Base-by-base conservation (phyloP, 2,888 invertebrate species). In the Phyto melanocephala region DNA sequence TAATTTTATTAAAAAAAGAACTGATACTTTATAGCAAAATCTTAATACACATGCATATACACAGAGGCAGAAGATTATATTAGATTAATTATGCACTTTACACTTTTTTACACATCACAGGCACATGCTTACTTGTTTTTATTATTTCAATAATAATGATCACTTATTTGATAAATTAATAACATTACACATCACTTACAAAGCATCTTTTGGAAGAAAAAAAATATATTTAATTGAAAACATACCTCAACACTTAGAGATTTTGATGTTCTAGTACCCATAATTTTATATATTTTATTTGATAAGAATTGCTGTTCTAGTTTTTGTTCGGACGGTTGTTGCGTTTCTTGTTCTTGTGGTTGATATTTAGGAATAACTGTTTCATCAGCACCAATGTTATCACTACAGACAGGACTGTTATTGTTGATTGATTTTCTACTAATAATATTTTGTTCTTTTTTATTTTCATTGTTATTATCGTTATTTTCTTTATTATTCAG, bases 181-280 rank as follows among this genome's bases (percentile, higher is more conserved):
- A 42, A 54, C 45, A 47, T 8, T 45, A 71, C 74, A 78, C 50
- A 60, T 78, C 81, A 75, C 28, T 75, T 60, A 15, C 47, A 54
- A 35, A 74, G n/a, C 22, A 35, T 63, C 24, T 50, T 37, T n/a
- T 75, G 42, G 50, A 56, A 35, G 11, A 58, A n/a, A 52, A 24
- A 22, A 42, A 42, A 28, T 28, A 17, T 37, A 11, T 5, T 13
- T 24, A 6, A 40, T 52, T 8, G 1, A 20, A 58, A 52, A 84
- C 84, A 63, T 84, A 84, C 84, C 84, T 83, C 83, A 67, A 37
- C 20, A 24, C 50, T 72, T 70, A 42, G 24, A 42, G 76, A 56
- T 76, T 74, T 81, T n/a, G 71, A 28, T 22, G 62, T 11, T 28
- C 37, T 71, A 56, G 37, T 71, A 54, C 79, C 82, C 75, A 82